phyloP scores from a whole-genome alignment of 2,888 invertebrate genomes.

The Synanthedon formicaeformis region DNA sequence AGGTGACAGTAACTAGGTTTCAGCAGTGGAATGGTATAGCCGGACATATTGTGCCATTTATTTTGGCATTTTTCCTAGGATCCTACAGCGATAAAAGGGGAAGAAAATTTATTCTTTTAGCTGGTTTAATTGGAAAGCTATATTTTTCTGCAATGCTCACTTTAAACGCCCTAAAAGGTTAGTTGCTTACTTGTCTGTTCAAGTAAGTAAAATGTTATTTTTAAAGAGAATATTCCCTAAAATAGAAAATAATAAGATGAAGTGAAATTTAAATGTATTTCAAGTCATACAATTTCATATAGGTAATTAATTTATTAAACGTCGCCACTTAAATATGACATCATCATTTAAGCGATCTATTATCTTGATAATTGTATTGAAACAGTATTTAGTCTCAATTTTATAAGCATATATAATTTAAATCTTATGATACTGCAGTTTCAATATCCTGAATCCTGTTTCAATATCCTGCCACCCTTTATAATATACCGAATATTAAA shows the following conservation, averaged over 20 bases:
- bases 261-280: not conserved
- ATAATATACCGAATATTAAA: no score
- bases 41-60: slow-evolving; percentile 78
- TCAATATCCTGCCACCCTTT: no score
- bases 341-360: no score
- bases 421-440: no score
- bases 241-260: not conserved
- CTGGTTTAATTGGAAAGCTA: slow-evolving; percentile 80
- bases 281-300: not conserved
- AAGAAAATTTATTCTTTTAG: slow-evolving; percentile 77
- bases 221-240: not conserved
- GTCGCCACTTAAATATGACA: no score
- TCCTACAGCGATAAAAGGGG: slow-evolving; percentile 87
- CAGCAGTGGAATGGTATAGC: slow-evolving; percentile 84
- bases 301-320: no score
- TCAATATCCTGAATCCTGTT: no score
- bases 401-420: no score
- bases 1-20: slow-evolving; percentile 80
- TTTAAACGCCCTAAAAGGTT: slow-evolving; percentile 74
- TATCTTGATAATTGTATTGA: no score
- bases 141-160: slow-evolving; percentile 82
- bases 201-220: not conserved
- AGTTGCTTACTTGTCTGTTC: slow-evolving; percentile 7
- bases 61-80: slow-evolving; percentile 83
- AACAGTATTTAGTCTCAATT: no score